A percentile compares a stretch with the other conserved stretches of the same genome.
These are phyloP conservation scores for Garrulus glandarius DNA, from an alignment of 2,797 vertebrate genomes.

Conservation along the genomic window DNA sequence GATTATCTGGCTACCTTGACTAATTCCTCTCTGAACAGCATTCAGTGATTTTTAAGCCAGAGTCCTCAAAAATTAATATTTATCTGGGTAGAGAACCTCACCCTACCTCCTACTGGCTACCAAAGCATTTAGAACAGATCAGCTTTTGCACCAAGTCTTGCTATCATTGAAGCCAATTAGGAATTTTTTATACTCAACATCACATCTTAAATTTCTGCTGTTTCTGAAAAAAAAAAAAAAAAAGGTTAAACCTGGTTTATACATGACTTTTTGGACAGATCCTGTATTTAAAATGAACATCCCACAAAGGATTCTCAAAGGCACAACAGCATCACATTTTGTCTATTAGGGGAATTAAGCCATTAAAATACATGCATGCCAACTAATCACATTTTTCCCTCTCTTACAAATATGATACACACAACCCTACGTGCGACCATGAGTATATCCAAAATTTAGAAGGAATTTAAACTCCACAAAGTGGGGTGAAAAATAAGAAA, in stretches of 20 bases:
- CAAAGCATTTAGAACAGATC: not conserved
- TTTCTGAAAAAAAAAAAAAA: not conserved
- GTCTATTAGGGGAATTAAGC: not conserved
- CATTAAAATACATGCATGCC: not conserved
- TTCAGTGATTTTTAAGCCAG: not conserved
- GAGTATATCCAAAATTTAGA: not conserved
- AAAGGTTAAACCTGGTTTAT: not conserved
- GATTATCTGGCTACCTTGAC: not conserved
- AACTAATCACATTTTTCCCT: not conserved
- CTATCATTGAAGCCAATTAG: not conserved
- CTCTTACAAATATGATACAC: not conserved
- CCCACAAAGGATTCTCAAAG: not conserved
- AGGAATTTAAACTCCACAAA: not conserved
- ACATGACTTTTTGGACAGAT: not conserved
- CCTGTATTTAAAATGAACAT: not conserved
- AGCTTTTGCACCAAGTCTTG: not conserved
- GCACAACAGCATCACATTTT: not conserved
- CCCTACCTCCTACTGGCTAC: not conserved
- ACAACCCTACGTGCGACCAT: fast-evolving
- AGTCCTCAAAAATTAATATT: not conserved
- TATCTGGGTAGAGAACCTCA: not conserved
- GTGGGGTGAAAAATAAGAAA: not conserved
- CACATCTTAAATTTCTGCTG: not conserved
- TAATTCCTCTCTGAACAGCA: not conserved
- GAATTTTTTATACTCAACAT: not conserved